Evolutionary conservation across 2,797 vertebrate species (phyloP), one percentile per base, ranked within the genome.

Genomic region (Psittacula echo): DNA sequence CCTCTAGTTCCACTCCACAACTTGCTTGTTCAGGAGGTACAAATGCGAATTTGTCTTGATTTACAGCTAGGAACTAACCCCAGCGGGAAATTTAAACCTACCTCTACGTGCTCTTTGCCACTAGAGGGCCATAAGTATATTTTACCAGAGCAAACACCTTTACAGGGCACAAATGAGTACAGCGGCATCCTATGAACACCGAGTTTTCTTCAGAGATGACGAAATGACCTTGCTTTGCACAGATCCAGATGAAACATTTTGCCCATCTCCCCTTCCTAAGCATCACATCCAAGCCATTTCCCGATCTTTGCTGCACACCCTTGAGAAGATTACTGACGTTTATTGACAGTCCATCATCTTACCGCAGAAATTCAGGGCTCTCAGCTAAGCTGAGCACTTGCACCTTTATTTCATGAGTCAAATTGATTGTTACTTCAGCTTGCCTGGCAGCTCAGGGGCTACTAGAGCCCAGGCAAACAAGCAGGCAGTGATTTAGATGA

Each of bases 401-500:
- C 20, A 39, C 37, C 88, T 96, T 58, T 27, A 56, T 56, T 87
- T 47, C 14, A 60, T 5, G 4, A 93, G 60, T 32, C 65, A 75
- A 66, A 93, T 1, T 45, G 89, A 71, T 78, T 27, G 87, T 18
- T 85, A 22, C 65, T 68, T 66, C 72, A 58, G 82, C 22, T 17
- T 61, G 66, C 90, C 74, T 66, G 89, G 95, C 88, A 79, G 66
- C 90, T 91, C 10, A 0, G 66, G 77, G 73, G 64, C 87, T 91
- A 90, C 74, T 45, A 13, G 81, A 75, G 94, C 60, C 4, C 9
- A 83, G 89, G 93, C 74, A 62, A 93, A 82, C 45, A 29, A 75
- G 81, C 86, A 91, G 85, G 85, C 93, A 61, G 93, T 44, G 87
- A 90, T 94, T 94, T 87, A 68, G 91, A 80, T 74, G 88, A 91